Evolutionary conservation across 2,797 vertebrate genomes (phyloP).

Genomic region (Apodemus agrarius): DNA sequence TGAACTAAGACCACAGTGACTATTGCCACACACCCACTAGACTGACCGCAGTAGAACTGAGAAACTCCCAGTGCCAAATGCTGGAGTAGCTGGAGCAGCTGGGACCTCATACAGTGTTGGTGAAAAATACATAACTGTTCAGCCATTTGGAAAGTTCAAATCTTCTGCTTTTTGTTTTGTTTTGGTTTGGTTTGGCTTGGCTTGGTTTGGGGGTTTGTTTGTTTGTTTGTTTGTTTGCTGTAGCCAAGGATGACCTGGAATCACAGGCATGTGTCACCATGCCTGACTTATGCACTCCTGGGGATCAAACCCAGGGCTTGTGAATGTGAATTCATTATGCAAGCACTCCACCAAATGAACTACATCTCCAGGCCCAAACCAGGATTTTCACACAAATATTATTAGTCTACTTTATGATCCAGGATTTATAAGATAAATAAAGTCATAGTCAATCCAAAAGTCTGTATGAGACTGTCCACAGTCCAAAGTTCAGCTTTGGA

Average conservation of each 20-base stretch:
- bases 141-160: conserved; percentile 9
- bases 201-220: neutral
- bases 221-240: neutral
- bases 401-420: neutral
- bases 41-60: neutral
- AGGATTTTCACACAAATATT: conserved; percentile 34
- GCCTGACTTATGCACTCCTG: neutral
- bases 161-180: neutral
- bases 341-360: neutral
- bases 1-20: conserved; percentile 20
- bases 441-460: neutral
- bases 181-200: neutral
- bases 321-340: neutral
- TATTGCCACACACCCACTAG: neutral
- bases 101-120: neutral
- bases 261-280: neutral
- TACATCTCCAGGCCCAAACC: neutral
- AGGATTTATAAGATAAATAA: conserved; percentile 48
- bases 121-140: neutral
- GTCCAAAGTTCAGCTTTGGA: neutral
- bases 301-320: neutral
- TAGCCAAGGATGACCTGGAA: neutral
- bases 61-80: neutral
- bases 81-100: neutral
- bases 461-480: neutral